These are phyloP conservation scores for Leptoclinus maculatus DNA, from an alignment of 2,797 vertebrate species.

Conservation along the genomic window DNA sequence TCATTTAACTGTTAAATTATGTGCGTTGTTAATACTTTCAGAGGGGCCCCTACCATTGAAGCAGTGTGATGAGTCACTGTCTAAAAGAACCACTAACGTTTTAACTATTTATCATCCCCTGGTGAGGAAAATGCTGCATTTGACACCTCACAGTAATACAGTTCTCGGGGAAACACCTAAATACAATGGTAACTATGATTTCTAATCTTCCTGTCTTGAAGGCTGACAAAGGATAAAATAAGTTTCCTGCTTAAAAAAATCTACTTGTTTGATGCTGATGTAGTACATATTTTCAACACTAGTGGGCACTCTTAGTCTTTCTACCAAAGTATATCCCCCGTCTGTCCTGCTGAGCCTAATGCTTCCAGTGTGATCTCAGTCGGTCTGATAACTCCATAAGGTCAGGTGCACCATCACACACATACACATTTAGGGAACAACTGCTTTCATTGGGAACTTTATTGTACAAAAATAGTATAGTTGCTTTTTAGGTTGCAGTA, in stretches of 20 bases:
- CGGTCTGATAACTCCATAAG: not conserved
- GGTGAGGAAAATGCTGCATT: not conserved
- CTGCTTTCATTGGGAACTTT: not conserved
- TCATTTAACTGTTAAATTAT: not conserved
- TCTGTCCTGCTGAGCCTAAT: not conserved
- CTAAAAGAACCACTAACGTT: constrained; percentile 2
- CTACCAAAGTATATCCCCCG: not conserved
- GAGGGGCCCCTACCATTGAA: not conserved
- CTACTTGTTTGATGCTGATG: not conserved
- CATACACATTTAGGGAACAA: not conserved
- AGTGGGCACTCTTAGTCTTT: constrained; percentile 60
- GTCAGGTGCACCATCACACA: not conserved
- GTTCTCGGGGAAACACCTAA: constrained; percentile 14
- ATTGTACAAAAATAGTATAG: not conserved
- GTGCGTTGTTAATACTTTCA: constrained; percentile 3
- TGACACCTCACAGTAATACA: not conserved
- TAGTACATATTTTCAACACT: constrained; percentile 44
- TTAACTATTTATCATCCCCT: not conserved
- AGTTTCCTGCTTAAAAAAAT: not conserved
- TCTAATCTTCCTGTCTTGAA: not conserved
- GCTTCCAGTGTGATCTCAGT: not conserved
- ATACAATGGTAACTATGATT: not conserved
- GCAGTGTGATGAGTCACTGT: not conserved
- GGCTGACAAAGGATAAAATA: not conserved
- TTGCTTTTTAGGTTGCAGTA: not conserved